These are phyloP conservation scores for Caenorhabditis zanzibari DNA, from an alignment of 2,888 invertebrate genomes.

Conservation along the genomic window DNA sequence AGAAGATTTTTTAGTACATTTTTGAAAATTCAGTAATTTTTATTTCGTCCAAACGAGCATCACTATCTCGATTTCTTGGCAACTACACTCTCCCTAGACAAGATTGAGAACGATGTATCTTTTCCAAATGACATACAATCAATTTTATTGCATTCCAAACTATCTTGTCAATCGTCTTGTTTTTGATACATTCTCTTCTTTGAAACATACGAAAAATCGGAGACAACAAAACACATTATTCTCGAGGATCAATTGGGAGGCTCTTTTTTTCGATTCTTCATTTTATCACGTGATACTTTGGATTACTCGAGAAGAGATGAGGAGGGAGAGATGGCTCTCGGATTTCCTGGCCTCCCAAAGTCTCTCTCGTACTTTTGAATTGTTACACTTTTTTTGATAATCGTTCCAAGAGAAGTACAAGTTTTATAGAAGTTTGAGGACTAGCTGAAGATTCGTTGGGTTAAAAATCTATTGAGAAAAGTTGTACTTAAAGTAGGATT, in stretches of 20 bases:
- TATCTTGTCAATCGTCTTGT: slow-evolving; percentile 27
- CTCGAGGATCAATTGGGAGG: neutral
- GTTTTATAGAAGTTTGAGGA: neutral
- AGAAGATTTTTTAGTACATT: no score
- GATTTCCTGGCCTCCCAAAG: slow-evolving; percentile 21
- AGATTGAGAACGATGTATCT: neutral
- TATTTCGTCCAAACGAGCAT: no score
- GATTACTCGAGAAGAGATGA: slow-evolving; percentile 2
- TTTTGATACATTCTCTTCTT: slow-evolving; percentile 13
- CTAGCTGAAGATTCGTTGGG: no score
- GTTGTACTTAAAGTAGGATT: no score
- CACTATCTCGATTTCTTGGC: no score
- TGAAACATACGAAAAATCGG: neutral
- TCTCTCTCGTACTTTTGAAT: neutral
- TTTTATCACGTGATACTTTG: slow-evolving; percentile 19
- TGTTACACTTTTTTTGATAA: neutral
- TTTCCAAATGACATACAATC: neutral
- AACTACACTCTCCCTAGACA: neutral
- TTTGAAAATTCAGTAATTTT: no score
- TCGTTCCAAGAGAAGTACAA: neutral
- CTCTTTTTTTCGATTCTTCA: neutral
- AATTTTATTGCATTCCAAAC: slow-evolving; percentile 18
- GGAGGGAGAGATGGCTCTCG: neutral
- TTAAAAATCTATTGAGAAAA: no score
- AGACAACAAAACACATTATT: slow-evolving; percentile 18